Base-by-base conservation (phyloP, 1,140 invertebrate species). In the Anastrepha ludens region DNA sequence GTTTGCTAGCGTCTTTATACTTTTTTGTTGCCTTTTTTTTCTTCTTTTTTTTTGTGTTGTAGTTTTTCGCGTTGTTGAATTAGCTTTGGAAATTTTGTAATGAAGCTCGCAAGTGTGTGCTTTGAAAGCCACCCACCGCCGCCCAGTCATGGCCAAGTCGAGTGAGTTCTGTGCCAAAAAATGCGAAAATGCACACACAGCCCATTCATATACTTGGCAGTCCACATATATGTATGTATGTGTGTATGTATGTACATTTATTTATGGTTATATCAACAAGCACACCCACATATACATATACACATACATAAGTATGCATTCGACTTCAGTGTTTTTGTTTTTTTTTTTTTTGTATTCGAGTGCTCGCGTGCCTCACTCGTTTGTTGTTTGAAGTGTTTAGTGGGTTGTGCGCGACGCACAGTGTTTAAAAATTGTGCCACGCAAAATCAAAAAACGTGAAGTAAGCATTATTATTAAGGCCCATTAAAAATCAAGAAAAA, bases 61-160 rank as follows among this genome's bases (percentile, higher is more conserved):
- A 41, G 13, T 60, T 60, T 86, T 50, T 78, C n/a, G 70, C 70
- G 44, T 55, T 78, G 70, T 78, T 78, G 70, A 78, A 78, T 78
- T 78, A 50, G 70, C 70, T 78, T 78, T 78, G 70, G 47, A 78
- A 50, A 78, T 78, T 78, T 78, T 78, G 70, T 78, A 78, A 78
- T 50, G 50, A 78, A 78, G 70, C 17, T 78, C 70, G 70, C 70
- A 50, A 50, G 70, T 17, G 6, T n/a, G 7, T n/a, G 41, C 47
- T 78, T 78, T 55, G 17, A 20, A 50, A 1, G 44, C 15, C 70
- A 39, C 70, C 65, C 13, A 78, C 13, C 41, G 44, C 17, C 29
- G 6, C 9, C 17, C 5, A 20, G 44, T 62, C 70, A 50, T 17
- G 47, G 47, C 47, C 44, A 81, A 58, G 39, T 50, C 74, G 17